Conservation (phyloP, 2,888 invertebrate genomes). For the Melikaiella ostensackeni region DNA sequence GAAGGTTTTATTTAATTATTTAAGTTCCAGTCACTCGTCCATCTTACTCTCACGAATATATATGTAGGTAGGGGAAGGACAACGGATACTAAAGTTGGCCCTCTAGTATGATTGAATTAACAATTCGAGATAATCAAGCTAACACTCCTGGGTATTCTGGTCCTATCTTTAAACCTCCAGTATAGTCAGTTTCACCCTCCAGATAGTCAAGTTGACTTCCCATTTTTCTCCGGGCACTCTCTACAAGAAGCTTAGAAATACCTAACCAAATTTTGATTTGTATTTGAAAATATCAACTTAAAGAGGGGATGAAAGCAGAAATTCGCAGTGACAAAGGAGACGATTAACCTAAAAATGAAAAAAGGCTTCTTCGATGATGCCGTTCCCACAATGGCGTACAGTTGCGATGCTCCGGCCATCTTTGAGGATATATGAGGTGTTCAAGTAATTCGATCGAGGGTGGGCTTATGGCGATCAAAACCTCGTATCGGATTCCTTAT, state of each 20-base stretch:
- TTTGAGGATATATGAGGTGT: conserved; percentile 61
- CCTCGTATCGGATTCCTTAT: conserved; percentile 74
- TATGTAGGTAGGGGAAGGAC: too few relatives aligned
- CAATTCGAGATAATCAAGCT: too few relatives aligned
- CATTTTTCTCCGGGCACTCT: too few relatives aligned
- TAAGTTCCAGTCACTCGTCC: too few relatives aligned
- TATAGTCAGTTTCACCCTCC: too few relatives aligned
- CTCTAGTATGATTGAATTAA: too few relatives aligned
- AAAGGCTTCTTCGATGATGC: conserved; percentile 49
- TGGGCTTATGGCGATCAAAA: conserved; percentile 76
- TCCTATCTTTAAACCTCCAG: too few relatives aligned
- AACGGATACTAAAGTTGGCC: too few relatives aligned
- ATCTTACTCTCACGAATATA: too few relatives aligned
- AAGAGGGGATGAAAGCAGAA: conserved; percentile 39
- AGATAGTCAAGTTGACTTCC: too few relatives aligned
- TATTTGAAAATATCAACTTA: background rate
- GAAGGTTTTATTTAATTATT: too few relatives aligned
- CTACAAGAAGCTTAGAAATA: background rate
- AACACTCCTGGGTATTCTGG: too few relatives aligned
- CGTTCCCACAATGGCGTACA: conserved; percentile 57
- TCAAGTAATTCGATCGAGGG: conserved; percentile 76
- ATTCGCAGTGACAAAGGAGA: conserved; percentile 59
- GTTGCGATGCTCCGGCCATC: conserved; percentile 62
- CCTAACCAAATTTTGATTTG: background rate
- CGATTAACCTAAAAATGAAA: conserved; percentile 59